Evolutionary conservation across 2,113 vertebrate species (phyloP).

Genomic region (Xiphorhynchus elegans): DNA sequence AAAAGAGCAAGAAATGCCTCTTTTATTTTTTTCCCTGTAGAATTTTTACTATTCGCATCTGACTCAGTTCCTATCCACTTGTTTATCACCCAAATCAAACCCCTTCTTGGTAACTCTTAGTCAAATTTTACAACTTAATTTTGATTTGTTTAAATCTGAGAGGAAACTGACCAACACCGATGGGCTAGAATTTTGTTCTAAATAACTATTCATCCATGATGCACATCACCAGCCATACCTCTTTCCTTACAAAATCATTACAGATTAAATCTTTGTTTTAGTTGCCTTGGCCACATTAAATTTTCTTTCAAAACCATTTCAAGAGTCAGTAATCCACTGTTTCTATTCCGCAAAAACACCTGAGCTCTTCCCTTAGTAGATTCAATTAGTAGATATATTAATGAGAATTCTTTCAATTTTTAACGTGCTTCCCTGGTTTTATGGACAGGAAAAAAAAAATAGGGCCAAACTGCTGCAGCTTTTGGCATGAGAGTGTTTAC

Average conservation of each 20-base stretch:
- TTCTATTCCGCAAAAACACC: not conserved
- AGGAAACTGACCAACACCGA: not conserved
- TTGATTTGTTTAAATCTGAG: not conserved
- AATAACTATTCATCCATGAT: not conserved
- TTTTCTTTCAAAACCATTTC: not conserved
- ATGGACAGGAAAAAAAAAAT: not conserved
- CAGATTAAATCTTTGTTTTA: not conserved
- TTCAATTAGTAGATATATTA: not conserved
- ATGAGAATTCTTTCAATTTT: not conserved
- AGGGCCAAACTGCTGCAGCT: not conserved
- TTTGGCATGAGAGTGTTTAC: not conserved
- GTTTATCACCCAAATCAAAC: not conserved
- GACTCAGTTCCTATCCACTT: not conserved
- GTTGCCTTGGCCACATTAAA: not conserved
- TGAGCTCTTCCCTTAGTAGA: not conserved
- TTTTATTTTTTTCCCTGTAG: not conserved
- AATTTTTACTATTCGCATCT: not conserved
- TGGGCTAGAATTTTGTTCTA: not conserved
- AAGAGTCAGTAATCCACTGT: not conserved
- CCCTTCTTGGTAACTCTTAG: not conserved
- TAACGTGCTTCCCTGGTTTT: not conserved
- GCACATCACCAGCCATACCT: rapidly evolving
- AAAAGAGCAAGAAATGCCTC: rapidly evolving
- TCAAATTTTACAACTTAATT: not conserved
- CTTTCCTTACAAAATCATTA: not conserved